Evolutionary conservation across 1,140 invertebrate genomes (phyloP), one percentile per base, ranked within the genome.

Genomic region (Drosophila ananassae): DNA sequence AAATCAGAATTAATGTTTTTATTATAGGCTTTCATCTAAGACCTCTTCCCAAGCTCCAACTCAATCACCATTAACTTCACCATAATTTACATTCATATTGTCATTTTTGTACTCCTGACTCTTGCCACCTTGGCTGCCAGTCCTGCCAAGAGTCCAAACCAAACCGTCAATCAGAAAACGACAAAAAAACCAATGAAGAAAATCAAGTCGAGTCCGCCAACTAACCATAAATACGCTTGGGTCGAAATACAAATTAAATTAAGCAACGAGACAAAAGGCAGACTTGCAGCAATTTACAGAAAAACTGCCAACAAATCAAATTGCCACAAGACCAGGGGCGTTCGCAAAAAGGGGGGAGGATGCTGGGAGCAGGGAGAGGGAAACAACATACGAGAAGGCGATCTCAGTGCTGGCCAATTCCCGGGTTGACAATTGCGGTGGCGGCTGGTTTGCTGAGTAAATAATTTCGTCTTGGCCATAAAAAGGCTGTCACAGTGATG

Each of bases 391-490:
- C 44, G 56, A 44, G 41, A 44, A 39, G 47, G 21, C 51, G 6
- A 46, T 46, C 51, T 68, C 34, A 25, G 41, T 73, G 79, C 60
- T 63, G 75, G 68, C 69, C 82, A 87, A 87, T 89, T 87, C 82
- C 82, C 82, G 75, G 53, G 75, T 82, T 87, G 74, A 89, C 82
- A 87, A 87, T 87, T 87, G 82, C 78, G 58, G 63, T 58, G 63
- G 63, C 50, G 79, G 62, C 58, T 9, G 41, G 41, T 44, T 44
- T 62, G 50, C 66, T 74, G 80, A 87, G 83, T 87, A 89, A 87
- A 87, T 87, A 87, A 89, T 87, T 87, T 87, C 60, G 83, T 78
- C 83, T 87, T 77, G 75, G 79, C 83, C 82, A 73, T 85, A 87
- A 82, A 82, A 78, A 64, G 73, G 74, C 81, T 71, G 68, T 63